Evolutionary conservation across 2,797 vertebrate genomes (phyloP).

Genomic region (Calcarius lapponicus): DNA sequence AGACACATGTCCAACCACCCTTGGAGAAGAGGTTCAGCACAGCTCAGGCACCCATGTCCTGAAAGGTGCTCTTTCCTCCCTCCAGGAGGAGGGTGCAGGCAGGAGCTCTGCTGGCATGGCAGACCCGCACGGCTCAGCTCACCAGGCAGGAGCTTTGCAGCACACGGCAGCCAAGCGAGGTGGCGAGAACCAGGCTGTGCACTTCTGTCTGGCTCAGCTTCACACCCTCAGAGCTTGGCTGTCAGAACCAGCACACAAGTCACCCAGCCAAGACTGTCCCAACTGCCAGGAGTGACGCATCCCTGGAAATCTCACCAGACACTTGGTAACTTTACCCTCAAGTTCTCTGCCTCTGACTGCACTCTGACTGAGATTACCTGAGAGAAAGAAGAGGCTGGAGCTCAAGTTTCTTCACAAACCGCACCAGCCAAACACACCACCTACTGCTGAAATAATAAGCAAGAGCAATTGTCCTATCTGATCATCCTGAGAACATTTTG

Average conservation of each 20-base stretch:
- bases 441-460: not conserved
- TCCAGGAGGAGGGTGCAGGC: not conserved
- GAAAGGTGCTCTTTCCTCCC: not conserved
- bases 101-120: not conserved
- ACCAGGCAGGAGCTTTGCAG: not conserved
- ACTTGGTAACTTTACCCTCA: not conserved
- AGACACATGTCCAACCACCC: accelerated
- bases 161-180: not conserved
- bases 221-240: not conserved
- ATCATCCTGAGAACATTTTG: not conserved
- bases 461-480: not conserved
- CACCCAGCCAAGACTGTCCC: not conserved
- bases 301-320: not conserved
- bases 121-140: not conserved
- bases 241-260: not conserved
- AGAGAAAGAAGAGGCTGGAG: not conserved
- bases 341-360: not conserved
- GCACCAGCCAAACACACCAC: not conserved
- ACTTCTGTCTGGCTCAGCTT: not conserved
- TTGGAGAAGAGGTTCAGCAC: not conserved
- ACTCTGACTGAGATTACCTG: not conserved
- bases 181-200: not conserved
- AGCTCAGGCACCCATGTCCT: not conserved
- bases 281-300: not conserved
- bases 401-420: not conserved